Evolutionary conservation across 2,113 vertebrate species (phyloP), one percentile per base, ranked within the genome.

Genomic region (Siphamia tubifer): DNA sequence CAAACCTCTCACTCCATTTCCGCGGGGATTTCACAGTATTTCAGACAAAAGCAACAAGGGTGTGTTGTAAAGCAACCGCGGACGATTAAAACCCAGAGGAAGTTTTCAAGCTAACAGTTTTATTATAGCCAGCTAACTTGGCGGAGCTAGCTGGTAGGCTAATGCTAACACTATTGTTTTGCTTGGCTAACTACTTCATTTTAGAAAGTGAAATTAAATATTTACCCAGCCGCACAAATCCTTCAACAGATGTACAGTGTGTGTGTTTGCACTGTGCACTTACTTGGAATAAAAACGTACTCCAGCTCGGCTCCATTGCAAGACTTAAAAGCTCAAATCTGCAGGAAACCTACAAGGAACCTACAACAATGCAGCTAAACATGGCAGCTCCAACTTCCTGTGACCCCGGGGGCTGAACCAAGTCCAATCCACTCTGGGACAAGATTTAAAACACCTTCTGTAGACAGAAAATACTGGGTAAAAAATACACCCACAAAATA

Each of bases 231-330:
- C n/a, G 34, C 5, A 3, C 19, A 36, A 38, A n/a, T 15, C 19
- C n/a, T 6, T 11, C 1, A 31, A 27, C 32, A 19, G 16, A 27
- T 57, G 8, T 2, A n/a, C 15, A 5, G 32, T 54, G 9, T 6
- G 10, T 4, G 8, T 1, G 2, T 3, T 3, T 10, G 19, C 4
- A 32, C 17, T 3, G 25, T 16, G 20, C 58, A 63, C 93, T 92
- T 92, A 95, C 94, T 90, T 95, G 94, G 76, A 95, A 95, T 87
- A 95, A 91, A 92, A 94, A 95, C 76, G 94, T 92, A 90, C 94
- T 94, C 94, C 94, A 95, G 90, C 93, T 94, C 90, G 93, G 90
- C 85, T 95, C 94, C 94, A 95, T 94, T 89, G 91, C 92, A 91
- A 87, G 86, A 88, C 90, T 87, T 80, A 48, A 30, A 12, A 2